Base-by-base conservation (phyloP, 2,888 invertebrate genomes). In the Cinara cedri region DNA sequence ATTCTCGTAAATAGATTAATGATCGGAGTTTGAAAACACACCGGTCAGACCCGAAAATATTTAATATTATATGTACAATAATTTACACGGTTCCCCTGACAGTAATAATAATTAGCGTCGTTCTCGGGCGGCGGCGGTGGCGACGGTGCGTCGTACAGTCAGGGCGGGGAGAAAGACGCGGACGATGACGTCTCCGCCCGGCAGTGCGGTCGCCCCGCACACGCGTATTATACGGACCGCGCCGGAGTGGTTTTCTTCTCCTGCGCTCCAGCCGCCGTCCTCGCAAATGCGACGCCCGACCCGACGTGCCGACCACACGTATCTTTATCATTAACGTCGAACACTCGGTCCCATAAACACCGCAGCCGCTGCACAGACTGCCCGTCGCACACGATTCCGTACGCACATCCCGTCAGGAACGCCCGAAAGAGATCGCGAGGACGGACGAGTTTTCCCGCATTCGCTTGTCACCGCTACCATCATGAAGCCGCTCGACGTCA, bases 401-500 rank as follows among this genome's bases (percentile, higher is more conserved):
- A 34, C 34, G 34, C 34, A 34, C 34, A 34, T 6, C 11, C 19
- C 10, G 62, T 57, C 21, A 60, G 24, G 60, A 9, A 9, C 60
- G 9, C 26, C 60, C 14, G 60, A 34, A 34, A 34, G n/a, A 60
- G n/a, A 60, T 16, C 26, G 60, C n/a, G n/a, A n/a, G n/a, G n/a
- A n/a, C n/a, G n/a, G 19, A 54, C 34, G 34, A 6, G 34, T 34
- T 34, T 34, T 34, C 16, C n/a, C n/a, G n/a, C n/a, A n/a, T n/a
- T n/a, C n/a, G n/a, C n/a, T n/a, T n/a, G n/a, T n/a, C 16, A 10
- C 51, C 24, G 0, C n/a, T 10, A 13, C 54, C n/a, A 13, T 44
- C 24, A 75, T 75, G 74, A 65, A 75, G 42, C 42, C 63, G 44
- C 13, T 75, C 8, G 24, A 65, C 42, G 13, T 65, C 54, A 13